These are phyloP conservation scores for Sminthurinus aureus DNA, from an alignment of 2,888 invertebrate genomes.

Conservation along the genomic window DNA sequence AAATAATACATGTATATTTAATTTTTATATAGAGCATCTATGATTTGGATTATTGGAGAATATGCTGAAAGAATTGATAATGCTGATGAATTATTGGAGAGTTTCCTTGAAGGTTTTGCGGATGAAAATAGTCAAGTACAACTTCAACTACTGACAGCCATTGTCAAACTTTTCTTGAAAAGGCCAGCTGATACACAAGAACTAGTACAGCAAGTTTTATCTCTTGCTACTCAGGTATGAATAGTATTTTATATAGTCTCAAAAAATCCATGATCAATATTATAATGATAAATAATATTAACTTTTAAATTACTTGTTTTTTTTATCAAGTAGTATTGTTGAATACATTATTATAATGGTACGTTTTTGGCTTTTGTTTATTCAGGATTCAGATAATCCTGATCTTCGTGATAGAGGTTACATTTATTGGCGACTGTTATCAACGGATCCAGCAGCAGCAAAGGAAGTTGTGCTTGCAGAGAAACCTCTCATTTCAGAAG, in stretches of 20 bases:
- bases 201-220: constrained; percentile 86
- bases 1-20: neutral
- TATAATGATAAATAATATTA: too few species aligned
- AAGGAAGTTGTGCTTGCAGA: constrained; percentile 99
- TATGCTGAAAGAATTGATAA: constrained; percentile 99
- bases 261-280: too few species aligned
- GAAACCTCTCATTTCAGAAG: constrained; percentile 98
- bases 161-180: constrained; percentile 97
- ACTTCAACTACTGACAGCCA: constrained; percentile 94
- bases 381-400: constrained; percentile 92
- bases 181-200: constrained; percentile 98
- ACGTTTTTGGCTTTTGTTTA: constrained; percentile 3
- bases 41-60: constrained; percentile 91
- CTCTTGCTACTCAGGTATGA: constrained; percentile 64
- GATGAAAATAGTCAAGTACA: constrained; percentile 98
- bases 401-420: constrained; percentile 98
- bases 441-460: constrained; percentile 98
- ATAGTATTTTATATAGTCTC: too few species aligned
- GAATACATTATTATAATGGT: too few species aligned
- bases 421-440: constrained; percentile 98
- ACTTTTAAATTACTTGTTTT: too few species aligned
- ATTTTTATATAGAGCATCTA: constrained; percentile 76
- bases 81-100: constrained; percentile 96
- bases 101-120: constrained; percentile 97
- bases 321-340: too few species aligned